Evolutionary conservation across 2,797 vertebrate species (phyloP).

Genomic region (Diplodus sargus): DNA sequence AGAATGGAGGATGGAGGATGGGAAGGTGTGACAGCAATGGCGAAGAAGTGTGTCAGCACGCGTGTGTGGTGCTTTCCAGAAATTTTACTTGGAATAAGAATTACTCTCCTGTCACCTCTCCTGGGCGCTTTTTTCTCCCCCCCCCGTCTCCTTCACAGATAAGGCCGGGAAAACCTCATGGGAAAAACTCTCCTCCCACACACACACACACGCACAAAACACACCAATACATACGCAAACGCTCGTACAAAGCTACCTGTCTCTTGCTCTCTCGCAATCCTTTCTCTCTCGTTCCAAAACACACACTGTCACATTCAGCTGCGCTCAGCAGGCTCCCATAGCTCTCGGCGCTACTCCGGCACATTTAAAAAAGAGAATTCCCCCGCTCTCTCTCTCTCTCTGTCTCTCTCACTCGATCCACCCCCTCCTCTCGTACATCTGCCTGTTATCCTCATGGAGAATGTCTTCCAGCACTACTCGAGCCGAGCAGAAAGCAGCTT

Average conservation of each 20-base stretch:
- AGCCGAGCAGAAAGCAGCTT: conserved; percentile 53
- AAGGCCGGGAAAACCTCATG: conserved; percentile 61
- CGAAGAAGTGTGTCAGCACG: neutral
- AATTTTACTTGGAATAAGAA: conserved; percentile 58
- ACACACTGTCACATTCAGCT: conserved; percentile 52
- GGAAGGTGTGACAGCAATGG: conserved; percentile 13
- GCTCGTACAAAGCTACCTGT: conserved; percentile 14
- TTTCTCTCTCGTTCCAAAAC: conserved; percentile 37
- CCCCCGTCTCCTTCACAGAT: conserved; percentile 46
- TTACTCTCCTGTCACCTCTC: conserved; percentile 58
- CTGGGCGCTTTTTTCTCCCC: conserved; percentile 15
- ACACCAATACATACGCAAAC: conserved; percentile 12
- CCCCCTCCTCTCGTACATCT: conserved; percentile 27
- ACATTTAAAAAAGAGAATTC: conserved; percentile 55
- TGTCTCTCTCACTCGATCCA: neutral
- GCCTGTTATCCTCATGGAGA: conserved; percentile 72
- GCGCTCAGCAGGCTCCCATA: conserved; percentile 47
- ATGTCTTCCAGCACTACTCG: conserved; percentile 57
- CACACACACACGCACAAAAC: conserved; percentile 3
- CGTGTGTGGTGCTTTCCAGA: conserved; percentile 49
- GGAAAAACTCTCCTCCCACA: conserved; percentile 57
- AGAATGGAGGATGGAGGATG: conserved; percentile 37
- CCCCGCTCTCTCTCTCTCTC: neutral
- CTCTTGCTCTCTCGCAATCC: neutral
- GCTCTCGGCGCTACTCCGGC: conserved; percentile 39